A percentile compares a stretch with the other conserved stretches of the same genome.
These are phyloP conservation scores for Himalopsyche kuldschensis DNA, from an alignment of 2,888 invertebrate species.

Conservation along the genomic window DNA sequence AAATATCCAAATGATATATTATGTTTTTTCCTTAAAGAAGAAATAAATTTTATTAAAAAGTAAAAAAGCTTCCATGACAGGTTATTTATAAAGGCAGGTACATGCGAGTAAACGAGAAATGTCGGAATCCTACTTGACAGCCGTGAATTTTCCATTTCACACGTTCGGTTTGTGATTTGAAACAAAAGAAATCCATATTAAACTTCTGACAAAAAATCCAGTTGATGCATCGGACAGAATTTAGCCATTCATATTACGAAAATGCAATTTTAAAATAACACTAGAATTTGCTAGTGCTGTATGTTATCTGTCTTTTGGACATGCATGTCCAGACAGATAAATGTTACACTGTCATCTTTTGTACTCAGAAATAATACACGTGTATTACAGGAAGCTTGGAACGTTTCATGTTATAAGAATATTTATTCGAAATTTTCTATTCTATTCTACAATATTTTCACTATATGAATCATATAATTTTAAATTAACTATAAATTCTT, in stretches of 20 bases:
- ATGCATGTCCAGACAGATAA: neutral
- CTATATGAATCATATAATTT: no score
- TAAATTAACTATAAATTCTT: no score
- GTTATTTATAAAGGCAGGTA: neutral
- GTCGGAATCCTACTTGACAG: neutral
- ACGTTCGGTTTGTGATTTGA: neutral
- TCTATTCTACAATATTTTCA: no score
- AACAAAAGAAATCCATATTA: neutral
- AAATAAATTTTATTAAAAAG: neutral
- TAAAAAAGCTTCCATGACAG: neutral
- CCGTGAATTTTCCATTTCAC: neutral
- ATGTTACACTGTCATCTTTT: neutral
- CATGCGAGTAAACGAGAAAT: neutral
- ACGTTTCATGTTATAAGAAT: no score
- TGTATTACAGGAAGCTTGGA: neutral
- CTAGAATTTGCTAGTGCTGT: neutral
- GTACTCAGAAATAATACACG: neutral
- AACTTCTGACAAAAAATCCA: neutral
- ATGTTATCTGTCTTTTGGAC: neutral
- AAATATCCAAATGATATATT: neutral
- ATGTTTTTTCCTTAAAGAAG: neutral
- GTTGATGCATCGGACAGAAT: neutral
- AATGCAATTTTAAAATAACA: neutral
- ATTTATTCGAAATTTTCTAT: no score
- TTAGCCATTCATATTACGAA: neutral